A percentile compares a stretch with the other conserved stretches of the same genome.
Evolutionary conservation across 2,113 vertebrate genomes (phyloP).

Genomic region (Rhinogobius similis): DNA sequence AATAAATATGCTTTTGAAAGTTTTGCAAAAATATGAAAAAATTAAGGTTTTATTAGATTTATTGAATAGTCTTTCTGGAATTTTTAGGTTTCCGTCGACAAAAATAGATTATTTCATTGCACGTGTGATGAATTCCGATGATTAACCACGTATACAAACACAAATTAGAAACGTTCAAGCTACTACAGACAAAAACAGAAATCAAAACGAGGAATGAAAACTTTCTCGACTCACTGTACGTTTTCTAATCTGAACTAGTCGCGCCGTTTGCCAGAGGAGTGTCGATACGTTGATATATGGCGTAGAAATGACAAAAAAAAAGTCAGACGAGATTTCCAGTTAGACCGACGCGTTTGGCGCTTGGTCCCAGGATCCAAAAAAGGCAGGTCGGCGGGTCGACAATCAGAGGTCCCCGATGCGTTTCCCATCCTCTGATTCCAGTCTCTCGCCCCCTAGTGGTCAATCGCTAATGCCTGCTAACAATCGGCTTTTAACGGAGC

Average conservation of each 20-base stretch:
- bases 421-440: constrained; percentile 9
- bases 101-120: background rate
- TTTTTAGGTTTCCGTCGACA: background rate
- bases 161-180: background rate
- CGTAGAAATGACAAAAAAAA: constrained; percentile 11
- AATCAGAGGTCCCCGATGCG: constrained; percentile 17
- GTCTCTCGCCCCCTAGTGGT: background rate
- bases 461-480: background rate
- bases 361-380: constrained; percentile 34
- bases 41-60: too few relatives aligned
- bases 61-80: too few relatives aligned
- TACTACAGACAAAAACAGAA: background rate
- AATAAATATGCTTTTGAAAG: too few relatives aligned
- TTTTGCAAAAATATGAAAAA: background rate
- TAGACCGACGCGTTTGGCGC: constrained; percentile 26
- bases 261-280: constrained; percentile 17
- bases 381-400: constrained; percentile 36
- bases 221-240: background rate
- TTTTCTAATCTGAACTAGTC: background rate
- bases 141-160: background rate
- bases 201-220: background rate
- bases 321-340: constrained; percentile 43
- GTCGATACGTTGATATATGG: constrained; percentile 22
- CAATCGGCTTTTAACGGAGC: background rate
- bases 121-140: background rate